Evolutionary conservation across 2,797 vertebrate species (phyloP).

Genomic region (Gallinago nigripennis): DNA sequence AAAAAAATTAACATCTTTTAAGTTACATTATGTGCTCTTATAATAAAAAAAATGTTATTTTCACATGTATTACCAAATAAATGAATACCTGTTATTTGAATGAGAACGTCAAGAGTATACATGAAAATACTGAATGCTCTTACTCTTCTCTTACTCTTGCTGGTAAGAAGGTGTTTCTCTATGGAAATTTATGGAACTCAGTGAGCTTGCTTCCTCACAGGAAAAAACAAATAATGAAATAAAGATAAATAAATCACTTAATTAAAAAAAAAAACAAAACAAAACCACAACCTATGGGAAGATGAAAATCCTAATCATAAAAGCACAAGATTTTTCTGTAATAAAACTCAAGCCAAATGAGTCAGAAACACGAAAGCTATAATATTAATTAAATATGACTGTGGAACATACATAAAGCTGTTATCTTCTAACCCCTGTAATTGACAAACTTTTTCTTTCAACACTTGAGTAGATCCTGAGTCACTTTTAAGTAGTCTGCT

Average conservation of each 20-base stretch:
- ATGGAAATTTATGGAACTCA: neutral
- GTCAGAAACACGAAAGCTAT: neutral
- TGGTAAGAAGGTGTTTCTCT: neutral
- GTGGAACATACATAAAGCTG: neutral
- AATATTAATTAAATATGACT: neutral
- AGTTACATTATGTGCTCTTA: neutral
- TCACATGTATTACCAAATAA: neutral
- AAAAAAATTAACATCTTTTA: neutral
- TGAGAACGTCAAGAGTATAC: neutral
- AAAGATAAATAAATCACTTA: neutral
- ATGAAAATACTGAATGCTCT: neutral
- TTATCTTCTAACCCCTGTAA: neutral
- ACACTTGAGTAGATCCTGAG: neutral
- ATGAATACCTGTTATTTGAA: neutral
- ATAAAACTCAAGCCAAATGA: neutral
- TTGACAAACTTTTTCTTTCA: neutral
- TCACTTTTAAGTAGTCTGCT: neutral
- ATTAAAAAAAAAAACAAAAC: neutral
- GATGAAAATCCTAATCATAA: neutral
- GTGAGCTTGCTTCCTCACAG: neutral
- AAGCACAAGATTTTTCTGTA: neutral
- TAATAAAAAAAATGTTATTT: no score
- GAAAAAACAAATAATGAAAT: neutral
- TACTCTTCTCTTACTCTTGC: neutral
- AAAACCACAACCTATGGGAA: neutral